Evolutionary conservation across 2,113 vertebrate species (phyloP).

Genomic region (Pipa parva): DNA sequence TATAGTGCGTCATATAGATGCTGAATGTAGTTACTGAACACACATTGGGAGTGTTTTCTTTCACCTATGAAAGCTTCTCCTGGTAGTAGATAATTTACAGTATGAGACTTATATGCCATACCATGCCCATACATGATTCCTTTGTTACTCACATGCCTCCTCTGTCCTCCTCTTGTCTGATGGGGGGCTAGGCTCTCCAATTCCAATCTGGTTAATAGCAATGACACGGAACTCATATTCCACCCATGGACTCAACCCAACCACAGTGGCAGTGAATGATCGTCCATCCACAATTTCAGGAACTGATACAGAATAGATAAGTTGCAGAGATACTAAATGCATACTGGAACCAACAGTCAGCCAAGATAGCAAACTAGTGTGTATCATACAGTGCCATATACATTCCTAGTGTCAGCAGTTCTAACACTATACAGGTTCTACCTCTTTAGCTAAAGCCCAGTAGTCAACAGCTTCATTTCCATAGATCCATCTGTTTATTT

Average conservation of each 20-base stretch:
- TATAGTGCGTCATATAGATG: too few species aligned
- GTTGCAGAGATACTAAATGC: not conserved
- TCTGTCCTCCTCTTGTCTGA: conserved; percentile 89
- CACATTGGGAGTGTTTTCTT: too few species aligned
- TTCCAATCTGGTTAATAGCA: conserved; percentile 86
- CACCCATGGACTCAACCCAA: conserved; percentile 92
- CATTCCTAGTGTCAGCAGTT: not conserved
- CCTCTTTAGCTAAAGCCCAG: too few species aligned
- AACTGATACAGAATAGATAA: conserved; percentile 55
- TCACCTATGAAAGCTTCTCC: too few species aligned
- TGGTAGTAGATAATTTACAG: too few species aligned
- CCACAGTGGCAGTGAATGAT: conserved; percentile 86
- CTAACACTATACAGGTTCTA: too few species aligned
- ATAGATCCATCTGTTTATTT: too few species aligned
- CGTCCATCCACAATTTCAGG: conserved; percentile 83
- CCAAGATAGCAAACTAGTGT: not conserved
- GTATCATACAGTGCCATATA: not conserved
- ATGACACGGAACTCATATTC: conserved; percentile 93
- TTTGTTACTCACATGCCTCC: conserved; percentile 78
- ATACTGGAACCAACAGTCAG: not conserved
- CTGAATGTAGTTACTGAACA: too few species aligned
- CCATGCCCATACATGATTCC: not conserved
- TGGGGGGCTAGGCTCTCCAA: conserved; percentile 88
- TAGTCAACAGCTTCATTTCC: too few species aligned
- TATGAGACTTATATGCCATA: too few species aligned